These are phyloP conservation scores for Chloroceryle aenea DNA, from an alignment of 2,113 vertebrate genomes.

Conservation along the genomic window DNA sequence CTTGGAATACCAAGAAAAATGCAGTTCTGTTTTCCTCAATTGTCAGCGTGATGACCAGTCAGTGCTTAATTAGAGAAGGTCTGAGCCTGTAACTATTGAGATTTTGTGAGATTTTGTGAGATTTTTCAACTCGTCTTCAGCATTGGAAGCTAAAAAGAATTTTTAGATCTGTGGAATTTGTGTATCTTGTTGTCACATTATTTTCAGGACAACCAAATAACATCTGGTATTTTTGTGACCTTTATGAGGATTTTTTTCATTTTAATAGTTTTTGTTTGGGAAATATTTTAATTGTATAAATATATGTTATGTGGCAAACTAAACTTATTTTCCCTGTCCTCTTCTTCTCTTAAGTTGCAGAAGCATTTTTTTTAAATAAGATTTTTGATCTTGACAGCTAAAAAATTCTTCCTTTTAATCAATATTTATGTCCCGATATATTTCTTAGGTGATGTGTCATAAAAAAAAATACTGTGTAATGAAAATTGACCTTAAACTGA, in stretches of 20 bases:
- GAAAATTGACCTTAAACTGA: background rate
- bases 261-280: background rate
- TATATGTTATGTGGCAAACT: background rate
- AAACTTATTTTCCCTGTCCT: background rate
- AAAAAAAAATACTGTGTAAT: background rate
- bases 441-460: background rate
- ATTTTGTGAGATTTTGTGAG: slow-evolving; percentile 10
- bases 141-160: background rate
- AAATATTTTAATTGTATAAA: background rate
- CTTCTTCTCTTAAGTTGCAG: background rate
- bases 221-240: background rate
- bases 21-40: background rate
- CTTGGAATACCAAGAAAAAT: background rate
- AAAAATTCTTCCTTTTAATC: background rate
- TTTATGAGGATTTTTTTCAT: background rate
- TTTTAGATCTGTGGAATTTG: background rate
- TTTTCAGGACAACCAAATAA: background rate
- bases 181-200: background rate
- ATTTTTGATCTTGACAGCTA: background rate
- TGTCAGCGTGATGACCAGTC: background rate
- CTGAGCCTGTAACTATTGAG: background rate
- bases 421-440: background rate
- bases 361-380: background rate
- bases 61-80: background rate
- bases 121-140: slow-evolving; percentile 11